phyloP scores from a whole-genome alignment of 2,888 invertebrate genomes.

The Artemia sinica region DNA sequence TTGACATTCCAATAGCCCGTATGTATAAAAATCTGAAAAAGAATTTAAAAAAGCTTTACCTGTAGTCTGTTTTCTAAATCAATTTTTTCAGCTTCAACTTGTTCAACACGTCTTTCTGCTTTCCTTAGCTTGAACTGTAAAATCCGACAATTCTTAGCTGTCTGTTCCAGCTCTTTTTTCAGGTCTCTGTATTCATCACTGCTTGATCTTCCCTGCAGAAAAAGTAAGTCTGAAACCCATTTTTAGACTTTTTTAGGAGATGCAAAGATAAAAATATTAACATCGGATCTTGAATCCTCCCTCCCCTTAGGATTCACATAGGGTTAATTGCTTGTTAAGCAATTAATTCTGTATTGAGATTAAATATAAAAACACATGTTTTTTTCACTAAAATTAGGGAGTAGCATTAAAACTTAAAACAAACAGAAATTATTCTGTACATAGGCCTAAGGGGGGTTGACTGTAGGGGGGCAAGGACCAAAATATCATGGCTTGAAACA shows the following conservation, averaged over 20 bases:
- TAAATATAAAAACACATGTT: neutral
- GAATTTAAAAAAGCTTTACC: constrained; percentile 26
- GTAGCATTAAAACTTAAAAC: no score
- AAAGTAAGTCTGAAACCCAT: constrained; percentile 1
- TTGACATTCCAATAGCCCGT: no score
- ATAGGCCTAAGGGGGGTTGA: neutral
- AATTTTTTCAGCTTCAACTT: constrained; percentile 66
- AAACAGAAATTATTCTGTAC: neutral
- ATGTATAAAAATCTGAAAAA: no score
- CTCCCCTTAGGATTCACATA: constrained; percentile 30
- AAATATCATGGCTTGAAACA: no score
- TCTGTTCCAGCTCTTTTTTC: constrained; percentile 85
- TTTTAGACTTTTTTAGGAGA: constrained; percentile 17
- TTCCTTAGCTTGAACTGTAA: constrained; percentile 94
- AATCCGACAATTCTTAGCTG: constrained; percentile 93
- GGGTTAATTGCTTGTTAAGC: neutral
- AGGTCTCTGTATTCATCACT: constrained; percentile 82
- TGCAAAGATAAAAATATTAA: neutral
- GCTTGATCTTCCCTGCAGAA: constrained; percentile 74
- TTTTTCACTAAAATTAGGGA: neutral
- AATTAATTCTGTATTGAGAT: neutral
- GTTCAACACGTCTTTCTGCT: constrained; percentile 71
- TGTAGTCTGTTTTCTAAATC: constrained; percentile 37
- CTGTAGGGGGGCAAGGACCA: no score
- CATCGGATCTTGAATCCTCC: no score